Base-by-base conservation (phyloP, 2,113 vertebrate species). In the Saiga tatarica region DNA sequence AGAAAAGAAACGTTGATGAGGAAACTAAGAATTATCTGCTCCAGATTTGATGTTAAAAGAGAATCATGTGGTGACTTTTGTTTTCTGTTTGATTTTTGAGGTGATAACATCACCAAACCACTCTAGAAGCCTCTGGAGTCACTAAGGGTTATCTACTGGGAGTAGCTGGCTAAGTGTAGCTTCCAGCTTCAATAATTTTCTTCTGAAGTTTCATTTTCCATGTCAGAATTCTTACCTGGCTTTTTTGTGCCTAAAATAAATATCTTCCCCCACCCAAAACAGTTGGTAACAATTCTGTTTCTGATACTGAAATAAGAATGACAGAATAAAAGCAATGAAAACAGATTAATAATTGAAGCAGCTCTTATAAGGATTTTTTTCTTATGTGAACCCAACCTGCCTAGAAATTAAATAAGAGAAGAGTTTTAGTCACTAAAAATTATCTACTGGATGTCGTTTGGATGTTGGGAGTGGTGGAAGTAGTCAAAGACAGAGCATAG, bases 81-180 rank as follows among this genome's bases (percentile, higher is more conserved):
- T 91, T 88, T 39, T 94, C 71, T 88, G 39, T 74, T 89, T 91
- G 59, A 84, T 85, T 91, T 95, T 95, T 59, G 26, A 50, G 16
- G 30, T 28, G 8, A 79, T 64, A 59, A n/a, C 52, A 76, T 60
- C 47, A 14, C 23, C 45, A 89, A 96, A 92, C 4, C 23, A 52
- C 36, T 78, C 42, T 8, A 42, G 60, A 81, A 92, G 23, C 33
- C 11, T 78, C 53, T 53, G n/a, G 74, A 67, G 52, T 85, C n/a
- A 92, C 47, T 30, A 53, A 95, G 25, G 21, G 3, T 88, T 91
- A 57, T 53, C 36, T 45, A 6, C 16, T 55, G 4, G 28, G n/a
- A 16, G 2, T 87, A 36, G 79, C 55, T 94, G 1, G 33, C 53
- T 53, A 47, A 21, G 7, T 39, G 4, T n/a, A 67, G 28, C 2